Evolutionary conservation across 2,113 vertebrate species (phyloP).

Genomic region (Lethenteron reissneri): DNA sequence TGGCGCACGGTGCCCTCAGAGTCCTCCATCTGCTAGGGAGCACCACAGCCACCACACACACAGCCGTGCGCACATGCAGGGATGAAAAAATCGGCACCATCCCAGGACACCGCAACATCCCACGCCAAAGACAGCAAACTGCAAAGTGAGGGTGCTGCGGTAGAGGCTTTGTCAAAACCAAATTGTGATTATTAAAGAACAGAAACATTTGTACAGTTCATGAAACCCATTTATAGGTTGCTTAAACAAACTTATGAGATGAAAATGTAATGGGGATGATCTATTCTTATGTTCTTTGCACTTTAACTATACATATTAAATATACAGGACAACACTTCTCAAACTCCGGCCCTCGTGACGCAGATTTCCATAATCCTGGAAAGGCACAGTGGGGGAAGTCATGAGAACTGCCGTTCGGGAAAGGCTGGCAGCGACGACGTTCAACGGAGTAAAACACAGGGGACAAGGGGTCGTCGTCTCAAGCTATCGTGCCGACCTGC

Average conservation of each 20-base stretch:
- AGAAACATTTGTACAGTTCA: background rate
- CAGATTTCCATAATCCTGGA: background rate
- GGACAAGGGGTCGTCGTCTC: background rate
- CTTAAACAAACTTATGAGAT: no score
- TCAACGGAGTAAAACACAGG: background rate
- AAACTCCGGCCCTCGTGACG: no score
- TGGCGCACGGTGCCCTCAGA: constrained; percentile 92
- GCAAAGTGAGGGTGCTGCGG: no score
- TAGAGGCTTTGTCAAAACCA: background rate
- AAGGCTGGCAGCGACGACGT: background rate
- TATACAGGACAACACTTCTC: no score
- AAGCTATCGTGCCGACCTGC: constrained; percentile 25
- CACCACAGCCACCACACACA: background rate
- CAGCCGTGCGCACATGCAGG: no score
- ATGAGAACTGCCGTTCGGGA: background rate
- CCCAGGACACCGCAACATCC: no score
- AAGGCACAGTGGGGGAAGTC: background rate
- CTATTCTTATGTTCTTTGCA: no score
- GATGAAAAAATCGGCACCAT: no score
- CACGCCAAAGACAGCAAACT: no score
- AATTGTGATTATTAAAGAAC: background rate
- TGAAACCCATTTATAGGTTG: no score
- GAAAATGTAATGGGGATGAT: no score
- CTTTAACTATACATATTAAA: no score
- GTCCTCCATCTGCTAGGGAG: constrained; percentile 64